Base-by-base conservation (phyloP, 2,797 vertebrate genomes). In the Cottoperca gobio region DNA sequence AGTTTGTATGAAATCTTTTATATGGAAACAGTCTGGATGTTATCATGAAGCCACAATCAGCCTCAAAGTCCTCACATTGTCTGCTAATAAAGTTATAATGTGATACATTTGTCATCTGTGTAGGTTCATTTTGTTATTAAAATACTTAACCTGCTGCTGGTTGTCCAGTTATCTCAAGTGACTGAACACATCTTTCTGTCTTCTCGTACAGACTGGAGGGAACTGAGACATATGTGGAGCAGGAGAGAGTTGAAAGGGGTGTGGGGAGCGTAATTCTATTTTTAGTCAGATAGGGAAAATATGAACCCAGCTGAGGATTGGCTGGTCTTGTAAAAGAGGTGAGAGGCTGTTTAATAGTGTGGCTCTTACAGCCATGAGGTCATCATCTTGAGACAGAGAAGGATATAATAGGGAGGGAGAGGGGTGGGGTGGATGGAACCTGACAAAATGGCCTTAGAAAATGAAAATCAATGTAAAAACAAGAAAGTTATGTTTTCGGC, bases 211-310 rank as follows among this genome's bases (percentile, higher is more conserved):
- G 33, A 63, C 16, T 24, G 12, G 37, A 24, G 24, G 45, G 65
- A 63, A 66, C 24, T 5, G 28, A 70, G 48, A 76, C 76, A 66
- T 67, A 73, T 71, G 70, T 50, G 65, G 28, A 75, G 46, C 54
- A 31, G 75, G 16, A 46, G 40, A 12, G 49, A 55, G 52, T 53
- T 64, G 8, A 63, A 50, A 35, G 37, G n/a, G 55, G 33, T 42
- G 74, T 46, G 58, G 52, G 48, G 53, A 19, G 35, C 21, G 35
- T 37, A 49, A 35, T 43, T 66, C 49, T 82, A 80, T 79, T 87
- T 88, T 86, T 77, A 65, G 79, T 61, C 59, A 66, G 71, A 89
- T 75, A 73, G 59, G 70, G 67, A 88, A 73, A 80, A 82, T 58
- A 77, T 83, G 83, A 81, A 76, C 58, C 59, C 19, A 3, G 64